phyloP scores from a whole-genome alignment of 2,113 vertebrate species.

The Chaenogobius annularis region DNA sequence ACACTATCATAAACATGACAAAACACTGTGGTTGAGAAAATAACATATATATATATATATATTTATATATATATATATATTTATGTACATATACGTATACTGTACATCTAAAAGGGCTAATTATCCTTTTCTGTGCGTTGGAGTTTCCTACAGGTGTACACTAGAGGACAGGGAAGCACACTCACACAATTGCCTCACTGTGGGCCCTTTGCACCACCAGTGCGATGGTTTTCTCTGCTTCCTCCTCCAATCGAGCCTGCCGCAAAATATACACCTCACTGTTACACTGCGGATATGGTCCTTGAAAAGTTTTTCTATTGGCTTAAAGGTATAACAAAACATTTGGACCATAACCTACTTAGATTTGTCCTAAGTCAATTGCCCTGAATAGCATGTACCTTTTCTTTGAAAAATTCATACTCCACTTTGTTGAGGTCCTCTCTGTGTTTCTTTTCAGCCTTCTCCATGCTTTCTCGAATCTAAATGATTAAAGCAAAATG shows the following conservation, averaged over 20 bases:
- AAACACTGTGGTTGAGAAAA: conserved; percentile 62
- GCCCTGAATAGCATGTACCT: conserved; percentile 56
- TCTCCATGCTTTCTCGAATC: conserved; percentile 79
- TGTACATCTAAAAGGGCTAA: conserved; percentile 10
- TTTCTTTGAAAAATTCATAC: conserved; percentile 82
- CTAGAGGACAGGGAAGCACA: conserved; percentile 54
- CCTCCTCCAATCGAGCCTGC: conserved; percentile 80
- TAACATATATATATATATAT: conserved; percentile 63
- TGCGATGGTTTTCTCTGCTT: conserved; percentile 80
- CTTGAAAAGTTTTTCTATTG: not conserved
- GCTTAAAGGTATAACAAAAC: not conserved
- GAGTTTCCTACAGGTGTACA: conserved; percentile 49
- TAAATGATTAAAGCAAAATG: conserved; percentile 40
- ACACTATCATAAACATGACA: conserved; percentile 56
- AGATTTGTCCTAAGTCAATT: not conserved
- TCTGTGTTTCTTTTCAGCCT: conserved; percentile 75
- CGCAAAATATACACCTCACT: conserved; percentile 21
- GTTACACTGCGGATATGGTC: conserved; percentile 8
- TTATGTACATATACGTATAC: conserved; percentile 43
- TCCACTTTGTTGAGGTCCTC: conserved; percentile 79
- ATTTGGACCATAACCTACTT: not conserved
- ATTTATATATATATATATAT: conserved; percentile 50
- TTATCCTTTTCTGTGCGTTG: conserved; percentile 54
- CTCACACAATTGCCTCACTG: conserved; percentile 84
- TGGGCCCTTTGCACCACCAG: conserved; percentile 78